A percentile compares a stretch with the other conserved stretches of the same genome.
These are phyloP conservation scores for Acronicta alni DNA, from an alignment of 2,888 invertebrate genomes.

Conservation along the genomic window DNA sequence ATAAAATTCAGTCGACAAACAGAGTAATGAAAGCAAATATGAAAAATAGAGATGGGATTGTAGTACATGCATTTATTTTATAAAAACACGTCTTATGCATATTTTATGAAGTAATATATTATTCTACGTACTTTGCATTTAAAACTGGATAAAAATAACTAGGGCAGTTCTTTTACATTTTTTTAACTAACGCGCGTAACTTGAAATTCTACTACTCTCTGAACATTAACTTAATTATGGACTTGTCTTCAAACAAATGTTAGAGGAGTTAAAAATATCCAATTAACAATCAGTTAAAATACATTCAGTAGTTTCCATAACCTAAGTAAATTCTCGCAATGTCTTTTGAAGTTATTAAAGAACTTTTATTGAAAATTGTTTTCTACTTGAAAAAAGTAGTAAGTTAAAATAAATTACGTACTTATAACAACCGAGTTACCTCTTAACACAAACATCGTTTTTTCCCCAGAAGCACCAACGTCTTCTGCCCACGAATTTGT, in stretches of 20 bases:
- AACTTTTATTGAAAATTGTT: too few relatives aligned
- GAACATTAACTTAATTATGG: too few relatives aligned
- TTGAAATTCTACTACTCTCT: too few relatives aligned
- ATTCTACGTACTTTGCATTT: background rate
- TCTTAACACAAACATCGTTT: background rate
- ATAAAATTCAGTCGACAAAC: conserved; percentile 20
- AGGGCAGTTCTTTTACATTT: background rate
- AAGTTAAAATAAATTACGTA: background rate
- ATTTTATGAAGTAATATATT: conserved; percentile 12
- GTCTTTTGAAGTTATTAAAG: too few relatives aligned
- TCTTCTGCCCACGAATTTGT: conserved; percentile 96
- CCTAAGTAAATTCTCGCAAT: too few relatives aligned
- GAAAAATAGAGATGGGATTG: conserved; percentile 21
- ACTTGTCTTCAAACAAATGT: too few relatives aligned
- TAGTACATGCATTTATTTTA: conserved; percentile 12
- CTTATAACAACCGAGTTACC: background rate
- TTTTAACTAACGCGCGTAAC: background rate
- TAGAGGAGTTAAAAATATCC: too few relatives aligned
- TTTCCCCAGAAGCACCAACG: conserved; percentile 93
- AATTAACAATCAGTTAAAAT: too few relatives aligned
- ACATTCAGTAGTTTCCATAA: too few relatives aligned
- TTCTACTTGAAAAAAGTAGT: too few relatives aligned
- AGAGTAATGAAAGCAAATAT: conserved; percentile 30
- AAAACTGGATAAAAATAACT: background rate
- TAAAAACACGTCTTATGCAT: conserved; percentile 11